A percentile compares a stretch with the other conserved stretches of the same genome.
Evolutionary conservation across 2,888 invertebrate genomes (phyloP).

Genomic region (Oscheius sp.): DNA sequence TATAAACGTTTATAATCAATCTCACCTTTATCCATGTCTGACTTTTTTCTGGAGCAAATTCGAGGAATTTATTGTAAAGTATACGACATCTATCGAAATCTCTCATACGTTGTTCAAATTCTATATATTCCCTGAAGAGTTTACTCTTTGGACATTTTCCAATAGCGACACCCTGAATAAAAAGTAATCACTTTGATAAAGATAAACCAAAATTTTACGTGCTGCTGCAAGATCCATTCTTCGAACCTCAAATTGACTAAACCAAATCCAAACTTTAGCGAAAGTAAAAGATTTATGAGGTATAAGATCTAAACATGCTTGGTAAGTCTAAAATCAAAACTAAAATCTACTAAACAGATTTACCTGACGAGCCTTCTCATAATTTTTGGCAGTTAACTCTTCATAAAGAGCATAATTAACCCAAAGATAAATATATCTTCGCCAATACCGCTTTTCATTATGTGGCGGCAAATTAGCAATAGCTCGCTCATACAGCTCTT

Average conservation of each 20-base stretch:
- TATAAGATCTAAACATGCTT: conserved; percentile 89
- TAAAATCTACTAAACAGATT: conserved; percentile 28
- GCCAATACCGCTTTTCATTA: conserved; percentile 91
- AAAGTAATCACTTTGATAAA: not conserved
- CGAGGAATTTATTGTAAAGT: conserved; percentile 94
- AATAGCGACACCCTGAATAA: conserved; percentile 82
- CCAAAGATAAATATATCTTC: conserved; percentile 96
- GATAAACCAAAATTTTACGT: conserved; percentile 82
- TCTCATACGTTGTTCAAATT: conserved; percentile 90
- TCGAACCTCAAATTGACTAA: conserved; percentile 95
- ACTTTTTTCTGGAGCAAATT: conserved; percentile 95
- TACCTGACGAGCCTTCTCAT: conserved; percentile 80
- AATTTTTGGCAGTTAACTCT: conserved; percentile 89
- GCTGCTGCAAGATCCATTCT: conserved; percentile 88
- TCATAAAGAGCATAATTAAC: conserved; percentile 92
- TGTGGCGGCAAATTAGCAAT: conserved; percentile 96
- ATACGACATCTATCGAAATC: conserved; percentile 94
- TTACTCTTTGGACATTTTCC: conserved; percentile 97
- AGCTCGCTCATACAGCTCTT: conserved; percentile 96
- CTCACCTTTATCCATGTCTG: conserved; percentile 92
- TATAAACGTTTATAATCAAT: not conserved
- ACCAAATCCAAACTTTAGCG: conserved; percentile 96
- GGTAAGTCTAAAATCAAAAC: conserved; percentile 78
- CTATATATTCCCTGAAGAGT: conserved; percentile 94
- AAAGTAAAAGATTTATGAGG: conserved; percentile 98